Base-by-base conservation (phyloP, 2,888 invertebrate genomes). In the Sicus ferrugineus region DNA sequence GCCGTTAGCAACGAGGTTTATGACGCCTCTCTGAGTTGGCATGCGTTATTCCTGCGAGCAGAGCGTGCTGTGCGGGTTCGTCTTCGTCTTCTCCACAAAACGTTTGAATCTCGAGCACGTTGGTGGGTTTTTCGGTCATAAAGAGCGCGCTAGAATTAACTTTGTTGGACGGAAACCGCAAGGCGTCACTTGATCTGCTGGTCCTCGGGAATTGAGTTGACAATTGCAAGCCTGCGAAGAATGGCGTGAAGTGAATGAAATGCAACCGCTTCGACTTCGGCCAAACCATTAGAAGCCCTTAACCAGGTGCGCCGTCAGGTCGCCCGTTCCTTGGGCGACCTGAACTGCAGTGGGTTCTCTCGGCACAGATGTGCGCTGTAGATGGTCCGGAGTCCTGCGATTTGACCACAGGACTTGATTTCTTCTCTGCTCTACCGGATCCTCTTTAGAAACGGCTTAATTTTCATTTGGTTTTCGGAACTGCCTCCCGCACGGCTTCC, bases 401-500 rank as follows among this genome's bases (percentile, higher is more conserved):
- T 67, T 46, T 67, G 67, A 48, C 58, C 59, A 67, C 58, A 67
- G 23, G 58, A 67, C 67, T 59, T 48, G 67, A 59, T 48, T 58
- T 59, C 30, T 31, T 30, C 46, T 21, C 54, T 54, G 23, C 65
- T 38, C 34, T 38, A n/a, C 11, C 19, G 14, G 11, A 1, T 28
- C 54, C n/a, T 59, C 16, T 23, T 46, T 23, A 9, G 62, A 19
- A 58, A 31, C 34, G n/a, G 3, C 30, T 31, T 31, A 31, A 31
- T 30, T 30, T 58, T 34, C 34, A n/a, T 42, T 59, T 63, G 30
- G 14, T 31, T 50, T 48, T 64, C 28, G 11, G n/a, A n/a, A 23
- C 16, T 52, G 30, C 34, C 52, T 31, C 64, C 64, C 64, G 64
- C 52, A 48, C 38, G 38, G 61, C 28, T 23, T 62, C 16, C 4